Percentiles rank a stretch among this genome's conserved stretches.
These are phyloP conservation scores for Sylvietta virens DNA, from an alignment of 2,113 vertebrate genomes.

Conservation along the genomic window DNA sequence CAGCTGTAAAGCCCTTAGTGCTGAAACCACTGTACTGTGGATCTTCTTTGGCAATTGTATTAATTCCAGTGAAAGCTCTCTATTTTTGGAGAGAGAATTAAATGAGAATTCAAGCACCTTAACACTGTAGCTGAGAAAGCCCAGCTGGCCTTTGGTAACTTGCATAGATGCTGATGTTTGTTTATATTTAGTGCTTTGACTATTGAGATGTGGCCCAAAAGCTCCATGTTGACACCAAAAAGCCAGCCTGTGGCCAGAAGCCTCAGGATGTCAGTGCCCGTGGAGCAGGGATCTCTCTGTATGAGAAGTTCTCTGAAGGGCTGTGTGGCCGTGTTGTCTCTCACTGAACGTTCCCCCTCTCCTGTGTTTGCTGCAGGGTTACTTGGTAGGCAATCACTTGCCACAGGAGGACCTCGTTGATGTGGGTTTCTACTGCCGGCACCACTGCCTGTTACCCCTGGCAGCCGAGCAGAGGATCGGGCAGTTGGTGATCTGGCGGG, in stretches of 20 bases:
- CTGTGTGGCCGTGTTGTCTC: not conserved
- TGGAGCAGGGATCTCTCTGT: not conserved
- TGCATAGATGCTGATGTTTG: not conserved
- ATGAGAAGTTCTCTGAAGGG: not conserved
- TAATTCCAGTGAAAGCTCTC: not conserved
- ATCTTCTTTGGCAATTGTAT: not conserved
- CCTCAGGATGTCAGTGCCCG: not conserved
- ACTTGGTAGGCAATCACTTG: constrained; percentile 89
- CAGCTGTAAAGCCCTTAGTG: not conserved
- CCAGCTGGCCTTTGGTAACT: not conserved
- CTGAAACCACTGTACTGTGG: not conserved
- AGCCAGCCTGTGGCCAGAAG: not conserved
- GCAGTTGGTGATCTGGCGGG: constrained; percentile 92
- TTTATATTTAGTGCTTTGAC: not conserved
- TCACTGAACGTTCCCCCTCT: not conserved
- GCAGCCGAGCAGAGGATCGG: constrained; percentile 82
- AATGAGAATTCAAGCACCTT: not conserved
- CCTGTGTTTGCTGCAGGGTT: constrained; percentile 77
- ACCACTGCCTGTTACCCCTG: constrained; percentile 86
- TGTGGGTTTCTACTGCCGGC: constrained; percentile 86
- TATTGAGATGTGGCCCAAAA: not conserved
- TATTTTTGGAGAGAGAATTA: not conserved
- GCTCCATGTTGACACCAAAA: not conserved
- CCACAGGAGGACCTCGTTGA: constrained; percentile 89
- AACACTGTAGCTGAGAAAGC: not conserved